Evolutionary conservation across 1,140 invertebrate species (phyloP).

Genomic region (Caenorhabditis latens): DNA sequence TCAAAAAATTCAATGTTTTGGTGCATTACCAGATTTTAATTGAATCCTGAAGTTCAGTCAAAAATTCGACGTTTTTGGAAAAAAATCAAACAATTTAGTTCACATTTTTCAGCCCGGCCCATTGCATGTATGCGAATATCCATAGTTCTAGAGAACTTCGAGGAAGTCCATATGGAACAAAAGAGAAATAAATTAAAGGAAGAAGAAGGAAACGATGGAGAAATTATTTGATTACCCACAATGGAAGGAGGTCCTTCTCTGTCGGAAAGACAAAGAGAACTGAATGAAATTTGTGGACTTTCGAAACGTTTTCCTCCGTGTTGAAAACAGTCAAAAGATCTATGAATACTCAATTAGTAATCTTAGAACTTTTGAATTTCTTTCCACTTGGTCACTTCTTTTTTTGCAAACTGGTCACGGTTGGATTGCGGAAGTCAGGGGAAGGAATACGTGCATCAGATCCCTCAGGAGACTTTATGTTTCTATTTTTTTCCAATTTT

Average conservation of each 20-base stretch:
- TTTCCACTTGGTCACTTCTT: neutral
- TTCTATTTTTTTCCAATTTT: neutral
- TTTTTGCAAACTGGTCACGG: neutral
- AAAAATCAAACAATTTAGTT: no score
- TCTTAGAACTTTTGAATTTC: neutral
- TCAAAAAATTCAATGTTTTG: no score
- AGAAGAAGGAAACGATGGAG: conserved; percentile 15
- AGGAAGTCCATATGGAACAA: neutral
- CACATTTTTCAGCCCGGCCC: no score
- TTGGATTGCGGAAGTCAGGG: neutral
- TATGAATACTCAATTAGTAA: no score
- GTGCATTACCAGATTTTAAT: no score
- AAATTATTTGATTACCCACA: conserved; percentile 27
- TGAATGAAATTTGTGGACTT: neutral
- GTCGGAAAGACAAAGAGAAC: neutral
- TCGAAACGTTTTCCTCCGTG: neutral
- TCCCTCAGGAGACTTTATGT: neutral
- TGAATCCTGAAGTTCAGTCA: no score
- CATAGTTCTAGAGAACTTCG: neutral
- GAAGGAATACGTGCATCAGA: neutral
- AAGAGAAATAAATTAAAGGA: neutral
- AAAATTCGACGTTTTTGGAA: no score
- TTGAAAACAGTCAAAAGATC: no score
- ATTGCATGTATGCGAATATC: no score
- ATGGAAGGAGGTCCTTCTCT: conserved; percentile 19